Evolutionary conservation across 2,888 invertebrate genomes (phyloP).

Genomic region (Brassicogethes aeneus): DNA sequence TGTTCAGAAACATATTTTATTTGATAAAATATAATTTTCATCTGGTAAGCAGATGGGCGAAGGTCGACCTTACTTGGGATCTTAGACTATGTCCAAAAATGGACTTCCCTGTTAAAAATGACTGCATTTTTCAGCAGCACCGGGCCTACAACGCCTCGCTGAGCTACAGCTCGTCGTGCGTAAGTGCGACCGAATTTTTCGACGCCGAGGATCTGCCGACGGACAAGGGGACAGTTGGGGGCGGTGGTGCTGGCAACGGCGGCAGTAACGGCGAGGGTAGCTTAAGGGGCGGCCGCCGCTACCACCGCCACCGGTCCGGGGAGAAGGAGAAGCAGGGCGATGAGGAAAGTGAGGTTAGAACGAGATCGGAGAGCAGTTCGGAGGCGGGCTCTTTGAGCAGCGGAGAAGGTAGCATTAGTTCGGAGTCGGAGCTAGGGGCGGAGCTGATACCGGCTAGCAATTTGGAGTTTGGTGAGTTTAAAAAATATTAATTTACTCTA

Average conservation of each 20-base stretch:
- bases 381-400: slow-evolving; percentile 61
- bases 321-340: slow-evolving; percentile 35
- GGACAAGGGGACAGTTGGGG: slow-evolving; percentile 13
- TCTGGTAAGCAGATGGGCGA: too few species aligned
- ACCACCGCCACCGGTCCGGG: slow-evolving; percentile 26
- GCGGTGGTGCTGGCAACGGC: slow-evolving; percentile 1
- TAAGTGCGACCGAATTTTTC: slow-evolving; percentile 70
- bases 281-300: not conserved
- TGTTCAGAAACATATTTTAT: too few species aligned
- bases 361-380: slow-evolving; percentile 56
- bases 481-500: too few species aligned
- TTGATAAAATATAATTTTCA: too few species aligned
- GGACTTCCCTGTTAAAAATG: too few species aligned
- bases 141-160: slow-evolving; percentile 55
- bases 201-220: slow-evolving; percentile 60
- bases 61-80: too few species aligned
- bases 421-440: slow-evolving; percentile 48
- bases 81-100: too few species aligned
- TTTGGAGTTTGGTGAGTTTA: slow-evolving; percentile 23
- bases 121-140: slow-evolving; percentile 40
- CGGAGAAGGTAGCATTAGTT: slow-evolving; percentile 57
- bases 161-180: slow-evolving; percentile 68
- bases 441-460: slow-evolving; percentile 40
- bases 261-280: not conserved
- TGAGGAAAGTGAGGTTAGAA: slow-evolving; percentile 35